These are phyloP conservation scores for Macaria liturata DNA, from an alignment of 2,888 invertebrate genomes.

Conservation along the genomic window DNA sequence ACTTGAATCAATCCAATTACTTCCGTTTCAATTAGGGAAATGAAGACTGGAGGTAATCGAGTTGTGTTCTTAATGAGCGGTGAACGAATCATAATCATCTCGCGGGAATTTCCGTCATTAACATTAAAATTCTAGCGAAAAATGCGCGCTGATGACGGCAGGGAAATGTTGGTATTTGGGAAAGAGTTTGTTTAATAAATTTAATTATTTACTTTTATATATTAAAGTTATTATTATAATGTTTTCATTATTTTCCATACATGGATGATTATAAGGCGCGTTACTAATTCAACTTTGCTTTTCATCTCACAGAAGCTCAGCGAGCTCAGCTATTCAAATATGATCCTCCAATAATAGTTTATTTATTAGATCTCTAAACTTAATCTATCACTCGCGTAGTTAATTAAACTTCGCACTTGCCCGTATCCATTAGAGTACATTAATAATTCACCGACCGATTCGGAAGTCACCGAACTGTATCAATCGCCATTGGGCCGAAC, in stretches of 20 bases:
- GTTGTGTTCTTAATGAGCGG: constrained; percentile 33
- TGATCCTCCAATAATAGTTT: no score
- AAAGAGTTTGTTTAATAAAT: no score
- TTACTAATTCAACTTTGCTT: no score
- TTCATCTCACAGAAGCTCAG: no score
- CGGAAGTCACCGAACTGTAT: constrained; percentile 34
- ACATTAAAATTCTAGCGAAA: constrained; percentile 17
- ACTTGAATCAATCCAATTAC: constrained; percentile 45
- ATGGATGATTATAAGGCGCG: no score
- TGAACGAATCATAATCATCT: constrained; percentile 33
- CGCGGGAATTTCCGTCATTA: constrained; percentile 24
- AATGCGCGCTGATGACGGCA: constrained; percentile 9
- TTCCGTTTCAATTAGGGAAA: constrained; percentile 51
- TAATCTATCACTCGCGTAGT: constrained; percentile 11
- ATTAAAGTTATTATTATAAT: no score
- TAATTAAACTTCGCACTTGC: constrained; percentile 19
- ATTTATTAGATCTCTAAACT: constrained; percentile 2
- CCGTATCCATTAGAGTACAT: constrained; percentile 19
- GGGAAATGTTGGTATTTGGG: neutral
- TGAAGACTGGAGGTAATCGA: constrained; percentile 47
- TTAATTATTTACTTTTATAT: no score
- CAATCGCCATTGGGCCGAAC: constrained; percentile 43
- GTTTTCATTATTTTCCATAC: no score
- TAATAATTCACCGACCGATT: constrained; percentile 32
- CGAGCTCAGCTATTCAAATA: no score